phyloP scores from a whole-genome alignment of 2,113 vertebrate genomes.

The Cromileptes altivelis region DNA sequence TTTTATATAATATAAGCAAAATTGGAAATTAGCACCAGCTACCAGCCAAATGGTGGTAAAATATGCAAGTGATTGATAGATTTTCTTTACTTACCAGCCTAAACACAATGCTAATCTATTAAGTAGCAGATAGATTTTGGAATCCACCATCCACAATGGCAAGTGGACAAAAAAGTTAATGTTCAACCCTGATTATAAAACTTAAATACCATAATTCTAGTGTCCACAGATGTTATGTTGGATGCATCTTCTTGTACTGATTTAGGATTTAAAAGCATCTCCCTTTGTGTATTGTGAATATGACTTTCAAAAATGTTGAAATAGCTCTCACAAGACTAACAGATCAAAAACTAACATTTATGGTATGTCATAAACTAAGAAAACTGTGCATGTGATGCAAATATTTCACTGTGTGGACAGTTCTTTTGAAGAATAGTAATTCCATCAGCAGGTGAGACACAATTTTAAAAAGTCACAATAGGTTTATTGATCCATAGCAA shows the following conservation, averaged over 20 bases:
- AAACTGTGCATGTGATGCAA: constrained; percentile 5
- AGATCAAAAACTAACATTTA: background rate
- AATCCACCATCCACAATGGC: no score
- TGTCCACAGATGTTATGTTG: background rate
- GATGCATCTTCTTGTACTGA: background rate
- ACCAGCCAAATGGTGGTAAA: no score
- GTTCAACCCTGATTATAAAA: background rate
- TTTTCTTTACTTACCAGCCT: no score
- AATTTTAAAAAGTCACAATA: constrained; percentile 75
- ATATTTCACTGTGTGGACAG: constrained; percentile 4
- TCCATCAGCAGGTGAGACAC: constrained; percentile 63
- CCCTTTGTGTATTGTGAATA: background rate
- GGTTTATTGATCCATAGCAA: constrained; percentile 81
- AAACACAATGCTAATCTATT: no score
- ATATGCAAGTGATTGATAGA: no score
- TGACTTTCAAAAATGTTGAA: background rate
- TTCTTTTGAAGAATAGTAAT: constrained; percentile 4
- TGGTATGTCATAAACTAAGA: background rate
- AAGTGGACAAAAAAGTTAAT: no score
- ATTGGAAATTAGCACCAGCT: no score
- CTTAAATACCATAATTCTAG: background rate
- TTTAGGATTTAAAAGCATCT: background rate
- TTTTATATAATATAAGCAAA: no score
- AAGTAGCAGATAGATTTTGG: no score
- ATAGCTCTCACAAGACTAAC: background rate